Evolutionary conservation across 2,113 vertebrate genomes (phyloP).

Genomic region (Actenoides lindsayi): DNA sequence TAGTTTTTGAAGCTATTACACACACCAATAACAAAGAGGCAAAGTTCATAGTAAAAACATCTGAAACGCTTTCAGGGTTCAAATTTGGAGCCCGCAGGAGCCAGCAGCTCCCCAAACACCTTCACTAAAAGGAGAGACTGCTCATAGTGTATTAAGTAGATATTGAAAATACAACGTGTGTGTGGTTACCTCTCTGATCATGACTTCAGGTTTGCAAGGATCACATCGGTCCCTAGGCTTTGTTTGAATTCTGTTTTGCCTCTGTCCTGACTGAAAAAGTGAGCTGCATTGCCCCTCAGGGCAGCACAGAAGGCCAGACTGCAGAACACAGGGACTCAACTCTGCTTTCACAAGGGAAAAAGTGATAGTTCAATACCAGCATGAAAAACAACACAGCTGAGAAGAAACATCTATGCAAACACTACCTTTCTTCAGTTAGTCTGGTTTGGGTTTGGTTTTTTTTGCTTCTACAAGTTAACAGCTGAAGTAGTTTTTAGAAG

Average conservation of each 20-base stretch:
- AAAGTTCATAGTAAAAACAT: neutral
- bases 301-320: neutral
- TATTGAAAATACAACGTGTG: neutral
- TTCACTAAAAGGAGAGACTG: neutral
- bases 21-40: neutral
- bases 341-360: neutral
- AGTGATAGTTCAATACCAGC: neutral
- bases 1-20: neutral
- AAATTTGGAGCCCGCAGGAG: neutral
- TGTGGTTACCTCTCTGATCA: neutral
- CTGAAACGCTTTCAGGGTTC: neutral
- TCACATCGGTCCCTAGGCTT: neutral
- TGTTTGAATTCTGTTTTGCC: neutral
- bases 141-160: neutral
- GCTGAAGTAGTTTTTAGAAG: neutral
- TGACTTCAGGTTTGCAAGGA: neutral
- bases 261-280: neutral
- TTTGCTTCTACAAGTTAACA: neutral
- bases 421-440: neutral
- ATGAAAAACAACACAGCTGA: neutral
- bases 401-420: neutral
- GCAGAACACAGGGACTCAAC: neutral
- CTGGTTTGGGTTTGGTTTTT: no score
- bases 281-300: neutral
- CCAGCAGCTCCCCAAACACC: neutral